A percentile compares a stretch with the other conserved stretches of the same genome.
phyloP scores from a whole-genome alignment of 2,113 vertebrate genomes.

The Chloebia gouldiae region DNA sequence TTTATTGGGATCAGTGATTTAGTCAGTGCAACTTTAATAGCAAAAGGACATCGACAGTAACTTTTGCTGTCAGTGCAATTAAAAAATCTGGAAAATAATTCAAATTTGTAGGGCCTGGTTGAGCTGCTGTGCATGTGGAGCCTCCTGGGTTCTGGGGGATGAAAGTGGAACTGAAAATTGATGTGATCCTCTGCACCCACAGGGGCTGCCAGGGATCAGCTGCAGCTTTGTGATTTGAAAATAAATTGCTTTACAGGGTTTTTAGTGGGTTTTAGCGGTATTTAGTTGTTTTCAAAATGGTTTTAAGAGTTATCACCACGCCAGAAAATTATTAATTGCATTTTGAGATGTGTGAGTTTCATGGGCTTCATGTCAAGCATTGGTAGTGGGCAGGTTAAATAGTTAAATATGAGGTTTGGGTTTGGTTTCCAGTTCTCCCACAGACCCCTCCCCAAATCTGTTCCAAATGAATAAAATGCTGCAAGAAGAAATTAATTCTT shows the following conservation, averaged over 20 bases:
- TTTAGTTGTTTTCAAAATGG: background rate
- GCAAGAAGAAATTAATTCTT: background rate
- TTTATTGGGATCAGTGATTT: background rate
- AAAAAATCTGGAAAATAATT: background rate
- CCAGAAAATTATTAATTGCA: background rate
- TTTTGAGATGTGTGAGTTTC: background rate
- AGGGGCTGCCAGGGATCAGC: background rate
- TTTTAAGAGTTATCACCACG: background rate
- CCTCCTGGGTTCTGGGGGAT: background rate
- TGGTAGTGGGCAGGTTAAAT: too few relatives aligned
- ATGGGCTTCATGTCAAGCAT: background rate
- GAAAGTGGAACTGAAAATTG: background rate
- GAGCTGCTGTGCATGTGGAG: background rate
- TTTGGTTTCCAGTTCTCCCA: background rate
- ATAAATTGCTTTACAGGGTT: background rate
- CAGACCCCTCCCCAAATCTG: background rate
- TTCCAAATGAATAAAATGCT: background rate
- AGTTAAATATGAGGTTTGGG: too few relatives aligned
- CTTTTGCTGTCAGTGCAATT: background rate
- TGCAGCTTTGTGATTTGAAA: background rate
- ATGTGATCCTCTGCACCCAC: too few relatives aligned
- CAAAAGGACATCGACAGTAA: background rate
- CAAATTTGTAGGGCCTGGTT: background rate
- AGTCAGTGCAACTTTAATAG: background rate
- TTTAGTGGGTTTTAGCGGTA: background rate